Evolutionary conservation across 2,888 invertebrate genomes (phyloP), one percentile per base, ranked within the genome.

Genomic region (Drosophila meridiana): DNA sequence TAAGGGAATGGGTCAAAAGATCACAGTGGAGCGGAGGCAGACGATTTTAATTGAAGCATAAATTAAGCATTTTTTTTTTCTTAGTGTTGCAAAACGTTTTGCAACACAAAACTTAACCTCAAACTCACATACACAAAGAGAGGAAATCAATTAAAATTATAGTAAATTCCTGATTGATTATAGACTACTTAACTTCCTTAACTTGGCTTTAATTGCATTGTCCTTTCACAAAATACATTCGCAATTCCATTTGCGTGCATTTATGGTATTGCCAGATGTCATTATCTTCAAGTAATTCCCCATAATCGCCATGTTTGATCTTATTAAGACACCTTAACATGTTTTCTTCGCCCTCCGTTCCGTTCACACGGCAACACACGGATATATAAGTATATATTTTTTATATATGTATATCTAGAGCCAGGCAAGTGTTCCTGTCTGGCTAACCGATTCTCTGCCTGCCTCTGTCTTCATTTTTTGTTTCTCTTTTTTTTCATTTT

Each of bases 321-420:
- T 79, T 88, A 87, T 87, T 87, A 89, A 87, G 90, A 86, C 90
- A 90, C 87, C 84, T 81, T 76, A 86, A 86, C 84, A 78, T 81
- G 90, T 86, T 89, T 76, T 76, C 62, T 57, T 53, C 34, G 47
- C 56, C 67, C 52, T 62, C 57, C 42, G 40, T 32, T 28, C 28
- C 43, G 42, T 38, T 64, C 71, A 74, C 55, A 47, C 48, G 14
- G 2, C 53, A n/a, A 52, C 43, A 20, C 50, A 52, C 34, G 34
- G 3, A 13, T 11, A 5, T 34, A 9, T 34, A 32, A 3, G 2
- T 50, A 32, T n/a, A 50, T 32, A 32, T 50, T 11, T 50, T 50
- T 11, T 50, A 32, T 50, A 20, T 13, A 32, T 32, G 9, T 50
- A 9, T 50, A 30, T 45, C 45, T 63, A 52, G 53, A 48, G 61